Evolutionary conservation across 1,140 invertebrate species (phyloP).

Genomic region (Aphis craccivora): DNA sequence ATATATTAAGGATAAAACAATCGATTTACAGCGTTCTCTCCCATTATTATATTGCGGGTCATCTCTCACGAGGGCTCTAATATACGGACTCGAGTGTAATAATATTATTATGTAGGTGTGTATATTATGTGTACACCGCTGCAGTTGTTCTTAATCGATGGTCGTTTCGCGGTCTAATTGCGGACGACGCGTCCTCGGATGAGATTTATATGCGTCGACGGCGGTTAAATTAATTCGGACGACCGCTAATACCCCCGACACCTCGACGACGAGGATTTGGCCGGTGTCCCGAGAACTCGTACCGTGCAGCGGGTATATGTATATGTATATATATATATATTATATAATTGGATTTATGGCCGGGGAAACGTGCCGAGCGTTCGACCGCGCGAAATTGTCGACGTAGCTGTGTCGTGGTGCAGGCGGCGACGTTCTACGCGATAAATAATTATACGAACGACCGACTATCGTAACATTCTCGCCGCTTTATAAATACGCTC

Average conservation of each 20-base stretch:
- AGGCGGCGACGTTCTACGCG: neutral
- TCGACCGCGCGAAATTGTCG: neutral
- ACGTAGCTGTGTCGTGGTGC: neutral
- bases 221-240: neutral
- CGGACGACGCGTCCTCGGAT: neutral
- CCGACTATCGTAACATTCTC: neutral
- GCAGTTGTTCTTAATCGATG: neutral
- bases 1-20: too few species aligned
- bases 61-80: neutral
- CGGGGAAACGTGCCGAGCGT: neutral
- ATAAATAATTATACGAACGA: neutral
- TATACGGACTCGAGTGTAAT: neutral
- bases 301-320: neutral
- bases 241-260: neutral
- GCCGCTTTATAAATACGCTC: slow-evolving; percentile 7
- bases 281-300: neutral
- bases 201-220: neutral
- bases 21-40: neutral
- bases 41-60: neutral
- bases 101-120: neutral
- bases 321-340: neutral
- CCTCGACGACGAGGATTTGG: neutral
- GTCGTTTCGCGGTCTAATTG: neutral
- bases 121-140: too few species aligned
- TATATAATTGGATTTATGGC: neutral